Base-by-base conservation (phyloP, 2,888 invertebrate species). In the Pardosa pseudoannulata region DNA sequence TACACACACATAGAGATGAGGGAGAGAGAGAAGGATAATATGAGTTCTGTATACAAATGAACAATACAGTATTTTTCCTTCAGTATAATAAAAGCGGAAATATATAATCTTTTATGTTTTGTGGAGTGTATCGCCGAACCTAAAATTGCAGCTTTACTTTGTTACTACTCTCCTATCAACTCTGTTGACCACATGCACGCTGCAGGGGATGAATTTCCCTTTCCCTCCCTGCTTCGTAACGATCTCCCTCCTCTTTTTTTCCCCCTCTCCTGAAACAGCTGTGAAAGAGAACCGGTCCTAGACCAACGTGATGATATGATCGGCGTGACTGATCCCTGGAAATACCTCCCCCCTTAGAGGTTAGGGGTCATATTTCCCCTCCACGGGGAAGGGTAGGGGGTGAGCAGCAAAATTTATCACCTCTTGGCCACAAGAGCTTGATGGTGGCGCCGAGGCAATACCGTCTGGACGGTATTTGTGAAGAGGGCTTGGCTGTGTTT, bases 351-450 rank as follows among this genome's bases (percentile, higher is more conserved):
- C 62, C 65, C 29, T n/a, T 56, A n/a, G 3, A 65, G 65, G 31
- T 31, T 13, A 31, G 65, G 65, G 65, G 65, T 65, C 65, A 65
- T 11, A 65, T 31, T 28, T 65, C 65, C 31, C 46, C 16, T 16
- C 11, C 11, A 2, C 2, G 16, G 13, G 13, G 16, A 16, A 16
- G 46, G 46, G 31, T 9, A 16, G 29, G 11, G 29, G n/a, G n/a
- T n/a, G n/a, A n/a, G n/a, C n/a, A n/a, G n/a, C n/a, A n/a, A 65
- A 65, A 65, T 65, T 65, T 65, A 65, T 65, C 31, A 65, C 65
- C 65, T 31, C 31, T 31, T 65, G 19, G 29, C 65, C 65, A 65
- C 65, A 65, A 65, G 65, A 31, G 16, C 28, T n/a, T 29, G 65
- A 31, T 29, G n/a, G 65, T 65, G 65, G 65, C 65, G 65, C 65